Conservation (phyloP, 2,797 vertebrate species). For the Chelon labrosus region DNA sequence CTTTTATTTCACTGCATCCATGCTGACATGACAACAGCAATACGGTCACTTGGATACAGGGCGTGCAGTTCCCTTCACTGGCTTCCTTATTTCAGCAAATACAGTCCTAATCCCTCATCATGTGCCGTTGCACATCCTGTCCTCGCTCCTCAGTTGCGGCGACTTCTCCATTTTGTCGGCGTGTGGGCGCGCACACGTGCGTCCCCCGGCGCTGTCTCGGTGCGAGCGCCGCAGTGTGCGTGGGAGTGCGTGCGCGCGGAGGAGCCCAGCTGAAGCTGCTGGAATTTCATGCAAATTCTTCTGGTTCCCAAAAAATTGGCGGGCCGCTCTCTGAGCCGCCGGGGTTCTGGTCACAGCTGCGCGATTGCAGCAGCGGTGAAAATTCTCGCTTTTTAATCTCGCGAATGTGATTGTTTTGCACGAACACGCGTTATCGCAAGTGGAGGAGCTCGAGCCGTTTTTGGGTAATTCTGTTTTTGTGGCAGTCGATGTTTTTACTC, state of each 20-base stretch:
- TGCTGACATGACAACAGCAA: conserved; percentile 24
- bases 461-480: conserved; percentile 4
- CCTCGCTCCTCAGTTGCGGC: conserved; percentile 11
- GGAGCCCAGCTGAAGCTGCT: conserved; percentile 50
- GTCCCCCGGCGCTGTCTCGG: conserved; percentile 8
- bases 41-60: conserved; percentile 21
- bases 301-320: conserved; percentile 37
- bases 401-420: conserved; percentile 13
- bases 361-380: conserved; percentile 13
- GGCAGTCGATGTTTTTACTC: background rate
- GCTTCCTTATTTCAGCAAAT: conserved; percentile 52
- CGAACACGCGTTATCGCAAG: conserved; percentile 1
- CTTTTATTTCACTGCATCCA: background rate
- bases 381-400: conserved; percentile 23
- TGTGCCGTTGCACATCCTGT: conserved; percentile 38
- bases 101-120: conserved; percentile 26
- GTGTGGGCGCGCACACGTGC: conserved; percentile 21
- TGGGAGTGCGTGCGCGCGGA: conserved; percentile 11
- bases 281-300: conserved; percentile 69
- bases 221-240: conserved; percentile 2
- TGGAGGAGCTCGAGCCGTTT: background rate
- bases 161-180: conserved; percentile 34
- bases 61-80: conserved; percentile 39
- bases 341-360: conserved; percentile 27
- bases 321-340: background rate